Conservation (phyloP, 2,113 vertebrate genomes). For the Cyphomyrus discorhynchus region DNA sequence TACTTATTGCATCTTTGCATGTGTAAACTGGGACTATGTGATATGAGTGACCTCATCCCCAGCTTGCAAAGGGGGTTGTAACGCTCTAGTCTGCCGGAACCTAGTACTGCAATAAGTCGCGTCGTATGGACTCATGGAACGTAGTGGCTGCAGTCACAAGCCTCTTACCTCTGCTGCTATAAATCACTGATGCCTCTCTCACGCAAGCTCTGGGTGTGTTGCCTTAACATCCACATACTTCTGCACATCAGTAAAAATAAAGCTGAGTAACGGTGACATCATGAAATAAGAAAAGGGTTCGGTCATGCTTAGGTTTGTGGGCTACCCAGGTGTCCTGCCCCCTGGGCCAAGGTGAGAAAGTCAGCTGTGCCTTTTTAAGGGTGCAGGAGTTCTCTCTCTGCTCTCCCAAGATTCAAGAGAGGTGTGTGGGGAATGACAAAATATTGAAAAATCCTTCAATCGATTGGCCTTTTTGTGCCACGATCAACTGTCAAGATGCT, state of each 20-base stretch:
- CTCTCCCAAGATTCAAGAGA: neutral
- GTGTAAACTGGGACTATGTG: neutral
- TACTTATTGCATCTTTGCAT: neutral
- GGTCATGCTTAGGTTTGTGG: neutral
- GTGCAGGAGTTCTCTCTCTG: neutral
- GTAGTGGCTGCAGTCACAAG: neutral
- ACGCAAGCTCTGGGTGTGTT: neutral
- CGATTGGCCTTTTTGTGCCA: neutral
- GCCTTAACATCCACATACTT: neutral
- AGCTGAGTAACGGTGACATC: neutral
- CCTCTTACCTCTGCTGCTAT: neutral
- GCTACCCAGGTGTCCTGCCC: neutral
- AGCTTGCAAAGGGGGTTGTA: neutral
- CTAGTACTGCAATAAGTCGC: neutral
- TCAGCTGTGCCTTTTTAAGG: neutral
- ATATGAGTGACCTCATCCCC: neutral
- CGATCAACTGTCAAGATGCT: neutral
- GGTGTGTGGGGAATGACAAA: neutral
- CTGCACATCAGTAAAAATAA: neutral
- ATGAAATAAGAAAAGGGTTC: neutral
- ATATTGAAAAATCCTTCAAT: neutral
- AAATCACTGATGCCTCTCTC: neutral
- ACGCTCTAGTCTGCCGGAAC: neutral
- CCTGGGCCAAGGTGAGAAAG: neutral
- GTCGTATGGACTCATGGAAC: neutral